Evolutionary conservation across 2,888 invertebrate species (phyloP).

Genomic region (Sinodicranocentrus sp.): DNA sequence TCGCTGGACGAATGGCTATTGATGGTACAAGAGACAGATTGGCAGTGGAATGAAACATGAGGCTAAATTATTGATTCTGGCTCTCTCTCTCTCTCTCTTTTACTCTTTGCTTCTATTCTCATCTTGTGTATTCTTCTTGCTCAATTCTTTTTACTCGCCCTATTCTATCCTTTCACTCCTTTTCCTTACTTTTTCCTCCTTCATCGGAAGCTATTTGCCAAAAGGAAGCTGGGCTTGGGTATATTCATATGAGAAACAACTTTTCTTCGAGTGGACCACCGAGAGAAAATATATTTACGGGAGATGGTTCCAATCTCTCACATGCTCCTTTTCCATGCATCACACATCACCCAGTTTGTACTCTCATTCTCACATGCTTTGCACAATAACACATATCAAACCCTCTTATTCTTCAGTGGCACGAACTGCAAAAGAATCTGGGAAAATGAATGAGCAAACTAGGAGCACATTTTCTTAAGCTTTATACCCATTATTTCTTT

Average conservation of each 20-base stretch:
- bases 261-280: too few species aligned
- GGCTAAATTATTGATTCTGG: constrained; percentile 68
- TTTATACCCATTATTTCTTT: too few species aligned
- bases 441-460: constrained; percentile 9
- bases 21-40: constrained; percentile 63
- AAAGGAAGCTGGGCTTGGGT: constrained; percentile 41
- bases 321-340: too few species aligned
- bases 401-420: constrained; percentile 47
- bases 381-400: constrained; percentile 32
- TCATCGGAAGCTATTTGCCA: constrained; percentile 66
- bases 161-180: not conserved
- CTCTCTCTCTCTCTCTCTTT: constrained; percentile 26
- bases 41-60: constrained; percentile 65
- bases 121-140: not conserved
- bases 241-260: too few species aligned
- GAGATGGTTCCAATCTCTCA: too few species aligned
- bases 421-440: constrained; percentile 26
- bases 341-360: too few species aligned
- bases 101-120: constrained; percentile 44
- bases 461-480: too few species aligned
- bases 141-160: not conserved
- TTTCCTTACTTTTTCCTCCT: constrained; percentile 29
- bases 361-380: constrained; percentile 2
- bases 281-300: too few species aligned
- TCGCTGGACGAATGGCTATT: constrained; percentile 57